Evolutionary conservation across 2,113 vertebrate genomes (phyloP).

Genomic region (Silurus asotus): DNA sequence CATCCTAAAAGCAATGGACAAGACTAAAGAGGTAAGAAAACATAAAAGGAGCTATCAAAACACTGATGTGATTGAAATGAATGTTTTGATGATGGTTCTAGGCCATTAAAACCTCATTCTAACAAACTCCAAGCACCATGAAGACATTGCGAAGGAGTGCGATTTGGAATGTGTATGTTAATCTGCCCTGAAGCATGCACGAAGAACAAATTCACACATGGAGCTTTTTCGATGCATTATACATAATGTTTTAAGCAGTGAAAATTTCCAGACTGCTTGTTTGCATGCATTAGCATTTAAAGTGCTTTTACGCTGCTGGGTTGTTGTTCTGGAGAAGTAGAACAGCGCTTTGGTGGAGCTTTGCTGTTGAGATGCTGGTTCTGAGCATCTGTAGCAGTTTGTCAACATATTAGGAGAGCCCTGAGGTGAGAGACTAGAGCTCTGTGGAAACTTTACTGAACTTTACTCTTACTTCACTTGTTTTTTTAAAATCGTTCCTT

Average conservation of each 20-base stretch:
- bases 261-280: slow-evolving; percentile 4
- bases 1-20: slow-evolving; percentile 92
- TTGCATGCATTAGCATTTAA: slow-evolving; percentile 44
- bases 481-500: neutral
- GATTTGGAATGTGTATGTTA: neutral
- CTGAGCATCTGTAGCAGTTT: slow-evolving; percentile 15
- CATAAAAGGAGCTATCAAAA: neutral
- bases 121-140: neutral
- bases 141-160: neutral
- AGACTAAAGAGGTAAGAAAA: slow-evolving; percentile 88
- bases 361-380: neutral
- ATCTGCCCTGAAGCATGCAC: neutral
- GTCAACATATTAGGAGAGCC: slow-evolving; percentile 8
- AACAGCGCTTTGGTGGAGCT: slow-evolving; percentile 11
- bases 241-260: slow-evolving; percentile 29
- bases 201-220: slow-evolving; percentile 10
- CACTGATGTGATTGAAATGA: neutral
- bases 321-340: slow-evolving; percentile 27
- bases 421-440: neutral
- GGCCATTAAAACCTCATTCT: neutral
- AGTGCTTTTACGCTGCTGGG: neutral
- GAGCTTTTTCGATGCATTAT: neutral
- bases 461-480: neutral
- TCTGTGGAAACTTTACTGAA: neutral
- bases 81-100: neutral